Evolutionary conservation across 92 coral and sea anemone species (phyloP).

Genomic region (Epizoanthus illoricatus): DNA sequence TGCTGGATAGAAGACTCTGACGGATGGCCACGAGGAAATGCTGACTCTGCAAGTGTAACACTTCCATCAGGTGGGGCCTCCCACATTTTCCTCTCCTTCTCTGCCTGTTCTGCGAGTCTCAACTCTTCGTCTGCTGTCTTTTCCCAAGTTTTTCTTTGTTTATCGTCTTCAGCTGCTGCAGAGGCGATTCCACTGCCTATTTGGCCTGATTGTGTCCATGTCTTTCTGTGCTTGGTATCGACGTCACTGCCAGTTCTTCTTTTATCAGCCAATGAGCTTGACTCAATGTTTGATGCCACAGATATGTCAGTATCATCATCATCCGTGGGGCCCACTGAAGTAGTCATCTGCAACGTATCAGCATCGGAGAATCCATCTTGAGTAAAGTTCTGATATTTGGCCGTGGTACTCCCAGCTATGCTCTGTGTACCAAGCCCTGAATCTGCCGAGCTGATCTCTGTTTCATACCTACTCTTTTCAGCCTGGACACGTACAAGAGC

Average conservation of each 20-base stretch:
- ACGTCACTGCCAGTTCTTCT: neutral
- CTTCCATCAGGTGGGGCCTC: slow-evolving; percentile 58
- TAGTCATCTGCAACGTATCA: slow-evolving; percentile 29
- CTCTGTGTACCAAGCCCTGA: slow-evolving; percentile 48
- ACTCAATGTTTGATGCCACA: slow-evolving; percentile 16
- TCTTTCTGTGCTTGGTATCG: neutral
- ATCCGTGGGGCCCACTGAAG: neutral
- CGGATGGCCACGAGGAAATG: slow-evolving; percentile 69
- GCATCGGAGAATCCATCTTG: slow-evolving; percentile 13
- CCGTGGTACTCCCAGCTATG: slow-evolving; percentile 1
- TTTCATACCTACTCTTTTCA: slow-evolving; percentile 6
- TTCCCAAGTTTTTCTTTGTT: slow-evolving; percentile 60
- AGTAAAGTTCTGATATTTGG: neutral
- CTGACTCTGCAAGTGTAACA: slow-evolving; percentile 56
- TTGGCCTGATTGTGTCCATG: neutral
- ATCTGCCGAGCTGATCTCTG: slow-evolving; percentile 25
- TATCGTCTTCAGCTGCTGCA: slow-evolving; percentile 16
- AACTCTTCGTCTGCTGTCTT: slow-evolving; percentile 36
- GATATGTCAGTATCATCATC: slow-evolving; percentile 55
- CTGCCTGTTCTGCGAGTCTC: slow-evolving; percentile 42
- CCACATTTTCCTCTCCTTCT: slow-evolving; percentile 66
- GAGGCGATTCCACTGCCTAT: neutral
- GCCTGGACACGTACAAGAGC: slow-evolving; percentile 56
- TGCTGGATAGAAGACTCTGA: slow-evolving; percentile 84
- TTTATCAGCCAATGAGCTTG: too few species aligned